Percentiles rank a stretch among this genome's conserved stretches.
Evolutionary conservation across 2,113 vertebrate species (phyloP).

Genomic region (Seriola quinqueradiata): DNA sequence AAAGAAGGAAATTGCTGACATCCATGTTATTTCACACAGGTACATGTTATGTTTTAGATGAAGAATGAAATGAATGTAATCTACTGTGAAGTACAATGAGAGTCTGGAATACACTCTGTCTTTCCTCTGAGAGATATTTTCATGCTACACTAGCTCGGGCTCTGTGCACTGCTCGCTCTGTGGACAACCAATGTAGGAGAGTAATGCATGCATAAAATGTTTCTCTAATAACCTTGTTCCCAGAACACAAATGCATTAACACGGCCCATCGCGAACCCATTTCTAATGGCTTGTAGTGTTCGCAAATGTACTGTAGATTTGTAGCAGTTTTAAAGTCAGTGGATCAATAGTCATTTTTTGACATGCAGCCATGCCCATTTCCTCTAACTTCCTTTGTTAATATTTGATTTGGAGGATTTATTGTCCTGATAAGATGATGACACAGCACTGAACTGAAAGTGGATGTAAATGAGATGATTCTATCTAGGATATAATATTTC

Average conservation of each 20-base stretch:
- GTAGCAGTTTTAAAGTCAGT: conserved; percentile 46
- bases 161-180: conserved; percentile 20
- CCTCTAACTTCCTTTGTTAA: conserved; percentile 53
- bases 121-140: conserved; percentile 39
- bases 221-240: conserved; percentile 64
- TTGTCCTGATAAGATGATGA: conserved; percentile 47
- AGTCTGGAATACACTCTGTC: background rate
- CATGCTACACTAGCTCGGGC: conserved; percentile 25
- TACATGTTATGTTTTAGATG: background rate
- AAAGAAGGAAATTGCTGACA: background rate
- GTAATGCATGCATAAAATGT: conserved; percentile 61
- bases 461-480: conserved; percentile 46
- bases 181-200: background rate
- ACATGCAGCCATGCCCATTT: conserved; percentile 61
- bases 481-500: background rate
- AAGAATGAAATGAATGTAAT: background rate
- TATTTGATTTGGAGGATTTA: conserved; percentile 66
- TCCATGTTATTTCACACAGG: conserved; percentile 4
- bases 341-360: conserved; percentile 66
- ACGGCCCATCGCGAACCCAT: conserved; percentile 35
- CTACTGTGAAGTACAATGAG: background rate
- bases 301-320: conserved; percentile 58
- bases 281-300: conserved; percentile 59
- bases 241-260: conserved; percentile 68
- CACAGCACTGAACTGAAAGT: conserved; percentile 30